These are phyloP conservation scores for Agriotes lineatus DNA, from an alignment of 2,888 invertebrate genomes.

Conservation along the genomic window DNA sequence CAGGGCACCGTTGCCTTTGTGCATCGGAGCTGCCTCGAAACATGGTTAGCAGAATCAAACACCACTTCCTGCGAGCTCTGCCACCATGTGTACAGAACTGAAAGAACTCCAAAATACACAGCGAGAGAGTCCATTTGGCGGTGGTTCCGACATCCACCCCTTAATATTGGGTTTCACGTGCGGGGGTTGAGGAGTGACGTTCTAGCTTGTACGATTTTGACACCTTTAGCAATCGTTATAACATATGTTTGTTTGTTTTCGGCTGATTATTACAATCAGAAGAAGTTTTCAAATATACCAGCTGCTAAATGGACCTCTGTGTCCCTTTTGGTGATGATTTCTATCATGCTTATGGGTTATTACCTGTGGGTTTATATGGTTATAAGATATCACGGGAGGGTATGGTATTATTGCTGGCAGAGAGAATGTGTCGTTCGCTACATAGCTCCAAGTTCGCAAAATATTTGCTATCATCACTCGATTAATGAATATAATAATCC, in stretches of 20 bases:
- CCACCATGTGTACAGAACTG: slow-evolving; percentile 75
- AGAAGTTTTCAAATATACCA: slow-evolving; percentile 65
- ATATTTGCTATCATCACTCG: slow-evolving; percentile 29
- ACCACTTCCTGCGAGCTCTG: slow-evolving; percentile 81
- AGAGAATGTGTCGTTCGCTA: slow-evolving; percentile 68
- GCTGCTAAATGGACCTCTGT: slow-evolving; percentile 68
- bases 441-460: slow-evolving; percentile 55
- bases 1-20: slow-evolving; percentile 80
- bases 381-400: slow-evolving; percentile 66
- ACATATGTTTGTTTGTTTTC: slow-evolving; percentile 69
- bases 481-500: slow-evolving; percentile 16
- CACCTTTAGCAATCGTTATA: slow-evolving; percentile 70
- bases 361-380: slow-evolving; percentile 69
- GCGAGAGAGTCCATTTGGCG: slow-evolving; percentile 70
- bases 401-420: slow-evolving; percentile 72
- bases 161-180: slow-evolving; percentile 57
- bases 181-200: slow-evolving; percentile 67
- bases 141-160: slow-evolving; percentile 69
- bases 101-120: slow-evolving; percentile 73
- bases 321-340: slow-evolving; percentile 67
- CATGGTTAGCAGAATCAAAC: slow-evolving; percentile 82
- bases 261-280: slow-evolving; percentile 68
- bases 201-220: slow-evolving; percentile 70
- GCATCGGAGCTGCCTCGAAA: slow-evolving; percentile 80
- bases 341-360: slow-evolving; percentile 67